Evolutionary conservation across 2,113 vertebrate genomes (phyloP).

Genomic region (Poeciliopsis retropinna): DNA sequence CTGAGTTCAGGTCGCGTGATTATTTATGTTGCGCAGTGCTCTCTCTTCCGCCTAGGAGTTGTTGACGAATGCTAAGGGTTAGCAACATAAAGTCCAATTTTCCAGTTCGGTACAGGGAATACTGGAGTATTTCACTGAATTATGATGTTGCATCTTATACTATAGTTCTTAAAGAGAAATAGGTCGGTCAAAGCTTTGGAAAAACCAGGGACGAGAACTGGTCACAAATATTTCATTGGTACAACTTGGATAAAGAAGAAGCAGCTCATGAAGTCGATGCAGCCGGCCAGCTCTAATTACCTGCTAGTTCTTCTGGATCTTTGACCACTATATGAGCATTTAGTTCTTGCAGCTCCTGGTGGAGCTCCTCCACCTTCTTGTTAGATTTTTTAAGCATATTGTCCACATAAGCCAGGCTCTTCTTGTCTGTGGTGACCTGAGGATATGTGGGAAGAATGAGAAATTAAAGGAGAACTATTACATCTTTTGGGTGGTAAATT

Average conservation of each 20-base stretch:
- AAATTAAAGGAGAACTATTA: too few relatives aligned
- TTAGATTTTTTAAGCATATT: constrained; percentile 99
- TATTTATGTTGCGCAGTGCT: too few relatives aligned
- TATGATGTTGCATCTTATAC: too few relatives aligned
- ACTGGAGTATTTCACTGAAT: too few relatives aligned
- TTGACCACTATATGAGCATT: constrained; percentile 98
- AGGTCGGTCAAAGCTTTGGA: neutral
- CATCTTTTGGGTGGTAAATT: too few relatives aligned
- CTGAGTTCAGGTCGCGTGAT: too few relatives aligned
- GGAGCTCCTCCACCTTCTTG: constrained; percentile 97
- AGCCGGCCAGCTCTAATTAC: constrained; percentile 78
- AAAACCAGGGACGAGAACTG: neutral
- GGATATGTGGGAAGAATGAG: neutral
- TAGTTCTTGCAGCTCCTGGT: constrained; percentile 96
- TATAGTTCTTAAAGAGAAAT: neutral
- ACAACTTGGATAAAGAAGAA: neutral
- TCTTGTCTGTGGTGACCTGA: constrained; percentile 98
- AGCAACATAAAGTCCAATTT: too few relatives aligned
- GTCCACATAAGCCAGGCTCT: constrained; percentile 97
- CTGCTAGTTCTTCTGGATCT: constrained; percentile 93
- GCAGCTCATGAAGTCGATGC: neutral
- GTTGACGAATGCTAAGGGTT: too few relatives aligned
- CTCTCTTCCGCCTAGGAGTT: too few relatives aligned
- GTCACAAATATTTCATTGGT: neutral
- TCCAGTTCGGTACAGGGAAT: too few relatives aligned